Evolutionary conservation across 2,113 vertebrate species (phyloP), one percentile per base, ranked within the genome.

Genomic region (Nycticorax nycticorax): DNA sequence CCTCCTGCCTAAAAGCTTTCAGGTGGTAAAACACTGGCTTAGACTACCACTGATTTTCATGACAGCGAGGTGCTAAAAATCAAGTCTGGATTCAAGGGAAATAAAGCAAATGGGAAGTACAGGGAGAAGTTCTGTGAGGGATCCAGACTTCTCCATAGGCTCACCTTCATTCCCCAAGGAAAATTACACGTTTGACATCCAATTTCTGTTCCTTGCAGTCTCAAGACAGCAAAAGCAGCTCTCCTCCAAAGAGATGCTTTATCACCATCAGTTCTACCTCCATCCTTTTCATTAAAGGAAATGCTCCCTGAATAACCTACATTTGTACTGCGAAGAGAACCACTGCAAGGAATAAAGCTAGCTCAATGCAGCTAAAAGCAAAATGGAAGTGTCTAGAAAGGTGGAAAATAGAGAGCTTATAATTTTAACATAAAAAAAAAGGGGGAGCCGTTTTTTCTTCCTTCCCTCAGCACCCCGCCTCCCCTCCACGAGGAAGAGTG

Each of bases 271-370:
- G 60, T 87, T 96, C 95, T 94, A 77, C 88, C 91, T 90, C 83
- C 90, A 86, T 86, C 93, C 85, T 97, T 96, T 96, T 96, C 93
- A 96, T 95, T 94, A 96, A 80, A 96, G 84, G 92, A 90, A 97
- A 95, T 74, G 72, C 82, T 95, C 92, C 82, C 90, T 95, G 90
- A 96, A 96, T 93, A 97, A 96, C 93, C 82, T 94, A 94, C 85
- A 84, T 95, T 94, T 94, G 79, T 86, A 92, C 60, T 0, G 83
- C 71, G 87, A 93, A 52, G 67, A 95, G 90, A 93, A 95, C 90
- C 76, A 96, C 88, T 64, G 92, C 92, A 94, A 92, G 91, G 91
- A 94, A 96, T 88, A 93, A 92, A 96, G 91, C 63, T 39, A 48
- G 69, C 85, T 90, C 88, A 59, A 12, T 59, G 92, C 92, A 95